Conservation (phyloP, 2,888 invertebrate species). For the Heliconius hortense region DNA sequence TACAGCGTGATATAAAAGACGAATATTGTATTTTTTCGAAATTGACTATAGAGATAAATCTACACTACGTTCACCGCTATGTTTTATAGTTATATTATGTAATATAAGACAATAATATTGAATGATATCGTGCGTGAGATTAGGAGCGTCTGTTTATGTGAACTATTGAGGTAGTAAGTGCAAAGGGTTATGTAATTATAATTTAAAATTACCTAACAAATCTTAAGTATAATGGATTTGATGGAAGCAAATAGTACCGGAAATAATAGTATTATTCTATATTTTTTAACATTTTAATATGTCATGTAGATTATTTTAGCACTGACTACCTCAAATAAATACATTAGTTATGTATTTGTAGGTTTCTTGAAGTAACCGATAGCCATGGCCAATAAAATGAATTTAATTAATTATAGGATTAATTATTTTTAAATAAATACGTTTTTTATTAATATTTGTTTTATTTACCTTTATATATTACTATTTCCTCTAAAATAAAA, state of each 20-base stretch:
- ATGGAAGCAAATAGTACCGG: background rate
- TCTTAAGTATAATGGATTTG: background rate
- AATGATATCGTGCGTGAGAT: background rate
- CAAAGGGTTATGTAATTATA: background rate
- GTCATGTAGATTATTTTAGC: background rate
- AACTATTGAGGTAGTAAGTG: background rate
- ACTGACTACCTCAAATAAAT: background rate
- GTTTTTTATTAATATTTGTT: conserved; percentile 2
- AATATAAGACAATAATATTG: conserved; percentile 1
- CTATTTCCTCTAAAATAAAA: background rate
- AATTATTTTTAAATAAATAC: conserved; percentile 20
- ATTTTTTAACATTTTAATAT: background rate
- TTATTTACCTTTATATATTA: background rate
- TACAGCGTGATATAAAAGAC: background rate
- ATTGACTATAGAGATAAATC: background rate
- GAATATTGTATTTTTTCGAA: background rate
- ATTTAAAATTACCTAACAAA: background rate
- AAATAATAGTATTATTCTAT: background rate
- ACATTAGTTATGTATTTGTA: conserved; percentile 4
- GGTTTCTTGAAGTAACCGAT: background rate
- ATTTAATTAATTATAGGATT: conserved; percentile 12
- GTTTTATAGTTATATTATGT: background rate
- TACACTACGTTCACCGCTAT: background rate
- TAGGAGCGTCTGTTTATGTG: background rate
- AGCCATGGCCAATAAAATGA: conserved; percentile 16